Evolutionary conservation across 2,113 vertebrate species (phyloP).

Genomic region (Ctenomys sociabilis): DNA sequence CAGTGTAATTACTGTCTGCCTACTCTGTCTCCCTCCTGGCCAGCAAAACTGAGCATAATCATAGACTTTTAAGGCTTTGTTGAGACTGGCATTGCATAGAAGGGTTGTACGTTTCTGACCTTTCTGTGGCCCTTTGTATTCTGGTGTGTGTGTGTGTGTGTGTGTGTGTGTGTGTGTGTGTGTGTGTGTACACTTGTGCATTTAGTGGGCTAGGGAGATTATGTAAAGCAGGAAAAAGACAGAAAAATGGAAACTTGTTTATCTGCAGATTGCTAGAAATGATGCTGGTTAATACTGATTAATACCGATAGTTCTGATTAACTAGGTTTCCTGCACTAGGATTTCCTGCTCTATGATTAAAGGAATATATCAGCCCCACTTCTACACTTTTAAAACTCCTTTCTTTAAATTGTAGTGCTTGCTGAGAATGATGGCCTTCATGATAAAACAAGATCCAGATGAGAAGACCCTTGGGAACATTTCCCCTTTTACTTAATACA

Average conservation of each 20-base stretch:
- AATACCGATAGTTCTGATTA: not conserved
- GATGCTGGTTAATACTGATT: too few species aligned
- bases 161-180: not conserved
- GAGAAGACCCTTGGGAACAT: not conserved
- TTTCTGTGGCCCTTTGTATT: not conserved
- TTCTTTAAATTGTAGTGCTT: not conserved
- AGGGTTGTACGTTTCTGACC: not conserved
- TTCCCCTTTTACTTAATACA: not conserved
- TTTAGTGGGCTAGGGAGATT: not conserved
- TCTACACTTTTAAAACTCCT: not conserved
- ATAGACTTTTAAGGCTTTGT: not conserved
- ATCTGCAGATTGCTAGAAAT: too few species aligned
- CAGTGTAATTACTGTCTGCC: not conserved
- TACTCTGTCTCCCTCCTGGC: not conserved
- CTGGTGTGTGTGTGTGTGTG: not conserved
- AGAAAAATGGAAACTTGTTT: not conserved
- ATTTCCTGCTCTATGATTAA: not conserved
- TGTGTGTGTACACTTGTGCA: too few species aligned
- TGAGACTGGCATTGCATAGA: not conserved
- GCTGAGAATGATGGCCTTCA: not conserved
- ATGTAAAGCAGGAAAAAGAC: not conserved
- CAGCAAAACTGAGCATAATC: not conserved
- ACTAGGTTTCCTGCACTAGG: not conserved
- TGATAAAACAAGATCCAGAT: not conserved
- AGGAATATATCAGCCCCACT: fast-evolving